phyloP scores from a whole-genome alignment of 1,140 invertebrate species.

The Thereuonema tuberculata region DNA sequence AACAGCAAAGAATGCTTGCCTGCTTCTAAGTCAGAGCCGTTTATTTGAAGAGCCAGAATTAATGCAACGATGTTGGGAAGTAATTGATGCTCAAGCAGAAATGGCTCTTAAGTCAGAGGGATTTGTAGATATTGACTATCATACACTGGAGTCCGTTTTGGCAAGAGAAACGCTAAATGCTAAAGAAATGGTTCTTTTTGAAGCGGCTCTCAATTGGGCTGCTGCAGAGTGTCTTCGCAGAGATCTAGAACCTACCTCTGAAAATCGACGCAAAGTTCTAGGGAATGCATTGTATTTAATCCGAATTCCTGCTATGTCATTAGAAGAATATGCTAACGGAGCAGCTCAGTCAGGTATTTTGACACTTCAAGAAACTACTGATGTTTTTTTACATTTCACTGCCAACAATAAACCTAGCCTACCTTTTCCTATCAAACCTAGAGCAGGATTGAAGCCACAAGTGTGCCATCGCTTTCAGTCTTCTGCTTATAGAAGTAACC shows the following conservation, averaged over 20 bases:
- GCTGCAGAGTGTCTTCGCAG: slow-evolving; percentile 63
- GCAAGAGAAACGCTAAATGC: slow-evolving; percentile 78
- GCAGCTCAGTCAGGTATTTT: slow-evolving; percentile 76
- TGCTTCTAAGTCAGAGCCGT: slow-evolving; percentile 74
- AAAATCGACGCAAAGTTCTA: slow-evolving; percentile 43
- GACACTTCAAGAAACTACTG: slow-evolving; percentile 76
- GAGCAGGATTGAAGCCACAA: slow-evolving; percentile 76
- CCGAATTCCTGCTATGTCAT: slow-evolving; percentile 73
- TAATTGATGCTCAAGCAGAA: slow-evolving; percentile 83
- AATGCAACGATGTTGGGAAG: slow-evolving; percentile 89
- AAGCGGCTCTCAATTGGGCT: slow-evolving; percentile 80
- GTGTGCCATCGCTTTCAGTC: slow-evolving; percentile 90
- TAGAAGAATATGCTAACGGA: slow-evolving; percentile 82
- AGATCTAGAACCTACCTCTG: slow-evolving; percentile 53
- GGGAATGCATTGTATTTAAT: slow-evolving; percentile 69
- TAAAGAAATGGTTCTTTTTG: slow-evolving; percentile 76
- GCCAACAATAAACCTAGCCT: slow-evolving; percentile 56
- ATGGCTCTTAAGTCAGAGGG: slow-evolving; percentile 85
- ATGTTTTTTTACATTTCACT: slow-evolving; percentile 66
- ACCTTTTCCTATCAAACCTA: slow-evolving; percentile 59
- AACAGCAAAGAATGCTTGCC: slow-evolving; percentile 81
- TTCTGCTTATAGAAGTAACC: slow-evolving; percentile 88
- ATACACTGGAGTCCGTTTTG: slow-evolving; percentile 72
- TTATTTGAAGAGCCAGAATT: slow-evolving; percentile 83
- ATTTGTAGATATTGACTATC: slow-evolving; percentile 79